phyloP scores from a whole-genome alignment of 2,888 invertebrate genomes.

The Pammene fasciana region DNA sequence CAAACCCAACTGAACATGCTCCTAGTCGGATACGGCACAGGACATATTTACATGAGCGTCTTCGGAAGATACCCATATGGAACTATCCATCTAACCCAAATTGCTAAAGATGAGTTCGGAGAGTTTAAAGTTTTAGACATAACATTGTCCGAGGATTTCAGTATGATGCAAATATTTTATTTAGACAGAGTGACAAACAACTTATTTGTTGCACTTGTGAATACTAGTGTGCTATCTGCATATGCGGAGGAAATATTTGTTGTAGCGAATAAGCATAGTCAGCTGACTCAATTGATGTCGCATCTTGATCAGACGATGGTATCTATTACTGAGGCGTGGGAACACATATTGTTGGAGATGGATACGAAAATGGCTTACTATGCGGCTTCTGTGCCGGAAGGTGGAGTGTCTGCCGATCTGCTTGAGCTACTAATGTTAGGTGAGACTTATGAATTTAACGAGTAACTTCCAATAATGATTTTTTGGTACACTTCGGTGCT shows the following conservation, averaged over 20 bases:
- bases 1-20: slow-evolving; percentile 88
- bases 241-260: slow-evolving; percentile 87
- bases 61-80: slow-evolving; percentile 94
- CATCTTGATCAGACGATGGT: slow-evolving; percentile 89
- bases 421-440: slow-evolving; percentile 95
- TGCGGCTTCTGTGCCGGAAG: slow-evolving; percentile 90
- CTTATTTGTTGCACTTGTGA: slow-evolving; percentile 76
- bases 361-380: slow-evolving; percentile 95
- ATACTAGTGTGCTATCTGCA: slow-evolving; percentile 85
- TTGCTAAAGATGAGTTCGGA: slow-evolving; percentile 82
- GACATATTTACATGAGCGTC: slow-evolving; percentile 88
- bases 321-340: slow-evolving; percentile 95
- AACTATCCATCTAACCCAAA: slow-evolving; percentile 83
- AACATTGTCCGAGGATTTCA: slow-evolving; percentile 87
- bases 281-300: slow-evolving; percentile 87
- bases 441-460: slow-evolving; percentile 37
- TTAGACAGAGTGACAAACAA: slow-evolving; percentile 77
- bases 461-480: no score
- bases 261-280: slow-evolving; percentile 89
- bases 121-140: slow-evolving; percentile 85
- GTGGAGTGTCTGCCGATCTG: slow-evolving; percentile 95
- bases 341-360: slow-evolving; percentile 96
- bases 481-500: no score
- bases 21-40: slow-evolving; percentile 90
- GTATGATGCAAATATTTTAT: slow-evolving; percentile 86